A percentile compares a stretch with the other conserved stretches of the same genome.
Evolutionary conservation across 2,888 invertebrate species (phyloP).

Genomic region (Melanostoma scalare): DNA sequence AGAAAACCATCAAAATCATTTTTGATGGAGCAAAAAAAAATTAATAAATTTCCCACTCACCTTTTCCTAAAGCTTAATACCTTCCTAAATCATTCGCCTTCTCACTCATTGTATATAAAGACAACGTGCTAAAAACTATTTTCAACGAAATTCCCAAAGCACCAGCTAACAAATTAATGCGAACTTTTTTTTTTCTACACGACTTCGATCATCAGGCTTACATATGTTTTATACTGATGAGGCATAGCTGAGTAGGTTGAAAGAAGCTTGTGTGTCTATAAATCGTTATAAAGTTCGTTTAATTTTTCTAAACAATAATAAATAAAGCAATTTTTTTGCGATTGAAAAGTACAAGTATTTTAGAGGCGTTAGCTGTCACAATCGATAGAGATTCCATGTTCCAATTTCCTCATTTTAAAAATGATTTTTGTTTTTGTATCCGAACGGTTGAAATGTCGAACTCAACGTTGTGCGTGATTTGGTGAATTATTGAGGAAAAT

Average conservation of each 20-base stretch:
- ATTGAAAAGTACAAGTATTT: neutral
- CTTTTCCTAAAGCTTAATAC: neutral
- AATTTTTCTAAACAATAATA: neutral
- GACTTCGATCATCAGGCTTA: slow-evolving; percentile 7
- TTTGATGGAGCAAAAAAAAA: neutral
- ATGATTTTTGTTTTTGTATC: neutral
- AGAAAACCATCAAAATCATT: neutral
- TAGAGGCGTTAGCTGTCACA: neutral
- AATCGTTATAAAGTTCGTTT: slow-evolving; percentile 5
- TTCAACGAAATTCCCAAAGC: slow-evolving; percentile 13
- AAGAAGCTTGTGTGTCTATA: neutral
- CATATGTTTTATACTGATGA: slow-evolving; percentile 23
- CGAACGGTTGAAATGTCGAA: neutral
- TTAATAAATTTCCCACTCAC: neutral
- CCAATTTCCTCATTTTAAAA: neutral
- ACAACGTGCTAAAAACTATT: slow-evolving; percentile 26
- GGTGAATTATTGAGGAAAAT: neutral
- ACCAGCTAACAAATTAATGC: slow-evolving; percentile 9
- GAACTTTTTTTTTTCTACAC: neutral
- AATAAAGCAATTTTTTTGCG: neutral
- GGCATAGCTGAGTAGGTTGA: neutral
- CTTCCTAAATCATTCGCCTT: neutral
- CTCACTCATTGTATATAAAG: neutral
- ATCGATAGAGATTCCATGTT: neutral
- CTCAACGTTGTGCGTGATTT: slow-evolving; percentile 5